Evolutionary conservation across 2,888 invertebrate species (phyloP).

Genomic region (Proisotoma minuta): DNA sequence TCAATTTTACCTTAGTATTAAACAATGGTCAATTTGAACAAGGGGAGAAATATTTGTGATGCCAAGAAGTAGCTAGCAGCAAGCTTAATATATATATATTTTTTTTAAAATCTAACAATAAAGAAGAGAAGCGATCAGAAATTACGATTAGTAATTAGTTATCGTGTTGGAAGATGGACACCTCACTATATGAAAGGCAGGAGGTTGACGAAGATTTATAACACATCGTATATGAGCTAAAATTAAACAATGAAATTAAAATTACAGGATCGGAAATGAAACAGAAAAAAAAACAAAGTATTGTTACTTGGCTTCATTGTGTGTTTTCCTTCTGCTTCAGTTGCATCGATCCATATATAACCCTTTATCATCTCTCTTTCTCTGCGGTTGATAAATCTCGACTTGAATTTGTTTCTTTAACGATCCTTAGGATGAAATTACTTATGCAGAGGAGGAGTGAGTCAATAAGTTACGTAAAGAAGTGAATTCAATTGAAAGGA

Average conservation of each 20-base stretch:
- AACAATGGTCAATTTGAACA: no score
- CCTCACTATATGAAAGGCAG: not conserved
- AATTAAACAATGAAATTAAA: constrained; percentile 44
- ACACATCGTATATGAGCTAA: constrained; percentile 18
- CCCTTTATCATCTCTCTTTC: not conserved
- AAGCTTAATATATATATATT: no score
- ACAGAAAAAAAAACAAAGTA: constrained; percentile 34
- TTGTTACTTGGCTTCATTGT: not conserved
- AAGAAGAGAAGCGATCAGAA: not conserved
- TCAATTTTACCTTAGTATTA: no score
- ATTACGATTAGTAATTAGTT: not conserved
- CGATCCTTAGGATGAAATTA: not conserved
- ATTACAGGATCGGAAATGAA: constrained; percentile 40
- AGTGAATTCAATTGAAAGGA: constrained; percentile 36
- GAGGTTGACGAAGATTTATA: constrained; percentile 25
- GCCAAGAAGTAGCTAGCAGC: no score
- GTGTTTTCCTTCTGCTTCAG: not conserved
- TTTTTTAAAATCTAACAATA: no score
- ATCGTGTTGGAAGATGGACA: not conserved
- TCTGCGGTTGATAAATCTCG: not conserved
- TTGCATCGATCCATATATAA: not conserved
- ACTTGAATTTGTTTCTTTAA: no score
- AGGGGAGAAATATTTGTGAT: no score
- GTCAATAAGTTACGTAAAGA: no score
- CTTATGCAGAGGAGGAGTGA: no score